Evolutionary conservation across 2,797 vertebrate species (phyloP).

Genomic region (Gastrophryne carolinensis): DNA sequence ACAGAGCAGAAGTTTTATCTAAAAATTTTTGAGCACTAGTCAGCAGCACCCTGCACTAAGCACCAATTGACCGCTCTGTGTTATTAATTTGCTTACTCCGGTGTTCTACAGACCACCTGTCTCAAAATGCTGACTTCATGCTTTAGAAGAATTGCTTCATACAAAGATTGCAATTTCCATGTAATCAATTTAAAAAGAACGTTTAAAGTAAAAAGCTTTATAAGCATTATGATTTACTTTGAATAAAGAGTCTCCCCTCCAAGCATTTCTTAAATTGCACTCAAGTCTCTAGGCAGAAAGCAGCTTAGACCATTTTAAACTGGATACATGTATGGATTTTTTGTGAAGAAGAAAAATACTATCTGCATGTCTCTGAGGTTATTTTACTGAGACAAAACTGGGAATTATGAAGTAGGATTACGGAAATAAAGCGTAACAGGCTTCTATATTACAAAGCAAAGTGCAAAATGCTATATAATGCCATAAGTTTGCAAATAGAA

Average conservation of each 20-base stretch:
- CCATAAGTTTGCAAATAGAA: too few species aligned
- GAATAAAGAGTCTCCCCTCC: constrained; percentile 39
- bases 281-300: not conserved
- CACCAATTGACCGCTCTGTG: constrained; percentile 46
- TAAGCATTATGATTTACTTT: constrained; percentile 49
- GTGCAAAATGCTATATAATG: too few species aligned
- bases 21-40: constrained; percentile 42
- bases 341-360: not conserved
- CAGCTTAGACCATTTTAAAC: not conserved
- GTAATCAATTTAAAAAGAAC: constrained; percentile 51
- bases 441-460: too few species aligned
- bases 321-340: not conserved
- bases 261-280: constrained; percentile 40
- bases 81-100: constrained; percentile 46
- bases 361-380: not conserved
- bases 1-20: constrained; percentile 33
- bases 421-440: not conserved
- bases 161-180: constrained; percentile 51
- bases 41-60: constrained; percentile 43
- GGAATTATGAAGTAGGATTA: not conserved
- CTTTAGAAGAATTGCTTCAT: constrained; percentile 47
- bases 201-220: constrained; percentile 49
- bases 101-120: constrained; percentile 49
- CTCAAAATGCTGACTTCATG: constrained; percentile 44
- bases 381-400: not conserved